These are phyloP conservation scores for Jordanella pulchra DNA, from an alignment of 2,797 vertebrate species.

Conservation along the genomic window DNA sequence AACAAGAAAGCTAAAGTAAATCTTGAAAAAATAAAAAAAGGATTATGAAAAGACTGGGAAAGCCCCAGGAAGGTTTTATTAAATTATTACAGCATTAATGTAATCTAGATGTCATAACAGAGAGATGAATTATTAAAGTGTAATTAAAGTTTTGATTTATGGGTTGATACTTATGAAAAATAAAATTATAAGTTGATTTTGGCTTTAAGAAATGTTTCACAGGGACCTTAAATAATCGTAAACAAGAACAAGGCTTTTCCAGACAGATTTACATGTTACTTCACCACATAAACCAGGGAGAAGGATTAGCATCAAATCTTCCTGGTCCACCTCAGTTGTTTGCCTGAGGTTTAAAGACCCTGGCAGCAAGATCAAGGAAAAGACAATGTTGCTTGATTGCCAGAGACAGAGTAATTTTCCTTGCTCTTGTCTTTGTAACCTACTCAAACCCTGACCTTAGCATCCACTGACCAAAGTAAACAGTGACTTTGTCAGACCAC, in stretches of 20 bases:
- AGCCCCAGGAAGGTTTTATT: not conserved
- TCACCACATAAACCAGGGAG: constrained; percentile 16
- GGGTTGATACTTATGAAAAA: not conserved
- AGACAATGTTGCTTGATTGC: constrained; percentile 34
- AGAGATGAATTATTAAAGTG: constrained; percentile 2
- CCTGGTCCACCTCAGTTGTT: constrained; percentile 18
- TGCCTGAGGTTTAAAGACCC: not conserved
- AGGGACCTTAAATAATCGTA: constrained; percentile 19
- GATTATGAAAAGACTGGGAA: not conserved
- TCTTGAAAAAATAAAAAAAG: not conserved
- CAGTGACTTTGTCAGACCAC: constrained; percentile 5
- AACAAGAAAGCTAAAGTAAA: not conserved
- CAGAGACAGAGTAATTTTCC: constrained; percentile 51
- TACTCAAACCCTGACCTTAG: constrained; percentile 12
- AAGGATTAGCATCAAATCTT: constrained; percentile 11
- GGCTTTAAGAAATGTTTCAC: not conserved
- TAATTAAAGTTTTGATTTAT: not conserved
- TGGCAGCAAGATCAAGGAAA: constrained; percentile 42
- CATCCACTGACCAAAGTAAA: constrained; percentile 20
- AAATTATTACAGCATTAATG: not conserved
- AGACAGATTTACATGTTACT: not conserved
- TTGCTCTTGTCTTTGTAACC: constrained; percentile 42
- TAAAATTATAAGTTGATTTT: constrained; percentile 1
- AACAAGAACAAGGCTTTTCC: constrained; percentile 25
- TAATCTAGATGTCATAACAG: not conserved